A percentile compares a stretch with the other conserved stretches of the same genome.
Evolutionary conservation across 2,797 vertebrate genomes (phyloP).

Genomic region (Sebastes melanostomus): DNA sequence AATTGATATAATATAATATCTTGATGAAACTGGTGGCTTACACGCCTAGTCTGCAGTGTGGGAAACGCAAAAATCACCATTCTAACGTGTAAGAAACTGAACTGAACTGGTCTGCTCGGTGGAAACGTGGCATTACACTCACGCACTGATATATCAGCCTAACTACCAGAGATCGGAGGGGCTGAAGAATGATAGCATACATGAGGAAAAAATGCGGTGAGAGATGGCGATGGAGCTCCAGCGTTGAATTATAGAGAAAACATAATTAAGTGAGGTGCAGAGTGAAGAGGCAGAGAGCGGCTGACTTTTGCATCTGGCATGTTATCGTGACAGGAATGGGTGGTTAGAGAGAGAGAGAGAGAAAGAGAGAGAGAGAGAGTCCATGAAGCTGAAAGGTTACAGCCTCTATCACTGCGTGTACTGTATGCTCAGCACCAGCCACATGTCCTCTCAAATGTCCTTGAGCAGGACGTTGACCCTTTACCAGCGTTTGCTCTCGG

Average conservation of each 20-base stretch:
- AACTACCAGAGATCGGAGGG: neutral
- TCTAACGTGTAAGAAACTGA: no score
- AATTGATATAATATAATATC: no score
- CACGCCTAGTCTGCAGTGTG: no score
- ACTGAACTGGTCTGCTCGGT: no score
- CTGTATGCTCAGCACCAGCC: neutral
- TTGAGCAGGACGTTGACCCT: constrained; percentile 25
- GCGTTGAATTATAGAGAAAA: constrained; percentile 29
- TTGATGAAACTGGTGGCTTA: no score
- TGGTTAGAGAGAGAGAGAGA: neutral
- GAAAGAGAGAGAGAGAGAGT: neutral
- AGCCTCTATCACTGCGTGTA: neutral
- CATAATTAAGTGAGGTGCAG: constrained; percentile 65
- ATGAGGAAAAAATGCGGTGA: constrained; percentile 28
- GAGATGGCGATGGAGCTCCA: constrained; percentile 31
- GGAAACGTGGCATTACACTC: neutral
- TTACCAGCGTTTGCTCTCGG: neutral
- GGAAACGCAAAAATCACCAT: no score
- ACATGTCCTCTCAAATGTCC: constrained; percentile 5
- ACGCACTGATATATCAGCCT: neutral
- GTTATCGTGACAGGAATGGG: neutral
- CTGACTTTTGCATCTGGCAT: constrained; percentile 32
- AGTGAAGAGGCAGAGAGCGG: constrained; percentile 54
- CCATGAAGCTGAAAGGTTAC: constrained; percentile 38
- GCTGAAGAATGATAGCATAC: constrained; percentile 26